These are phyloP conservation scores for Embidobia sp. DNA, from an alignment of 2,888 invertebrate species.

Conservation along the genomic window DNA sequence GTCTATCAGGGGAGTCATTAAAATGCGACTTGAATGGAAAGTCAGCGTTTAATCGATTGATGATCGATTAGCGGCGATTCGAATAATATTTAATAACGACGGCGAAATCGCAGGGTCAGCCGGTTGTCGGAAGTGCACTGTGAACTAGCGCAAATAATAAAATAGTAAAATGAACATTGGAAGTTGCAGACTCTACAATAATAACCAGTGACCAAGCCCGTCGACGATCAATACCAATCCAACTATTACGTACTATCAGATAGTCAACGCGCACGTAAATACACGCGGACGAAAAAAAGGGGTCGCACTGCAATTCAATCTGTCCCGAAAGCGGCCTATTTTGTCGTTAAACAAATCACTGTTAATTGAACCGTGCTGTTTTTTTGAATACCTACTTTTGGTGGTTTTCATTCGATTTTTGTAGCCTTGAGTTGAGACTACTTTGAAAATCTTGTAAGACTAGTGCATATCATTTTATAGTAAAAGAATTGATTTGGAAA, in stretches of 20 bases:
- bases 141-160: conserved; percentile 51
- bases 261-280: conserved; percentile 33
- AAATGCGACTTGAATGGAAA: conserved; percentile 43
- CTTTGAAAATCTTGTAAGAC: too few species aligned
- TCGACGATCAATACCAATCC: conserved; percentile 60
- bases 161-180: conserved; percentile 53
- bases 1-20: conserved; percentile 8
- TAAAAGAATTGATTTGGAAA: too few species aligned
- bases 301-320: too few species aligned
- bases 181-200: conserved; percentile 54
- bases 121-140: conserved; percentile 38
- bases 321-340: too few species aligned
- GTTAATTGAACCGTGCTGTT: too few species aligned
- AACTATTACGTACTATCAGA: conserved; percentile 58
- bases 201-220: conserved; percentile 50
- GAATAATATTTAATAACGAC: conserved; percentile 21
- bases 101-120: conserved; percentile 40
- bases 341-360: too few species aligned
- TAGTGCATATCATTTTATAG: too few species aligned
- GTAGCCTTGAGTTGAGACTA: too few species aligned
- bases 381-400: too few species aligned
- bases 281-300: conserved; percentile 19
- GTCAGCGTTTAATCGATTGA: conserved; percentile 27
- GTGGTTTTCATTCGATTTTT: too few species aligned
- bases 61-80: conserved; percentile 21